Evolutionary conservation across 2,113 vertebrate species (phyloP).

Genomic region (Ictidomys tridecemlineatus): DNA sequence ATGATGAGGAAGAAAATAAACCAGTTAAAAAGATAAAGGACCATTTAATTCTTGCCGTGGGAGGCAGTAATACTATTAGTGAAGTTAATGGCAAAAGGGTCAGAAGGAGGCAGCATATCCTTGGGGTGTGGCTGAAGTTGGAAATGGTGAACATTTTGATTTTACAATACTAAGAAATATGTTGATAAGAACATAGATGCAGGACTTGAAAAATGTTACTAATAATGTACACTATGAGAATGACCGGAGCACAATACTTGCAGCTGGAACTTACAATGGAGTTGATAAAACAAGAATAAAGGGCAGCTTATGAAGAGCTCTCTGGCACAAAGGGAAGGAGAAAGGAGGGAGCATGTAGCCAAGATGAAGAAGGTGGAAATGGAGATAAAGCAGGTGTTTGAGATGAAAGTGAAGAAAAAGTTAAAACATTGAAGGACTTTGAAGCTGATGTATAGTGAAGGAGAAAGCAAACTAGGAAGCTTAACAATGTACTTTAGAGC

Average conservation of each 20-base stretch:
- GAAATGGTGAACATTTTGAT: conserved; percentile 95
- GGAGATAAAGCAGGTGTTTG: no score
- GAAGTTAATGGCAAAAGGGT: conserved; percentile 97
- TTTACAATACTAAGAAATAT: no score
- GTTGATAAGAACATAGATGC: no score
- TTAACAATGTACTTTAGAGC: conserved; percentile 96
- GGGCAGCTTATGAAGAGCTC: conserved; percentile 94
- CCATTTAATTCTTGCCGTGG: conserved; percentile 96
- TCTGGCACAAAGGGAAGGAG: no score
- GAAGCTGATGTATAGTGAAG: conserved; percentile 89
- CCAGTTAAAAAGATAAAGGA: conserved; percentile 98
- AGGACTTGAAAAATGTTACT: no score
- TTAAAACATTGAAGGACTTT: no score
- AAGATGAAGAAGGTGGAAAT: no score
- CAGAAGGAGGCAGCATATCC: conserved; percentile 97
- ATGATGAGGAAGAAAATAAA: conserved; percentile 98
- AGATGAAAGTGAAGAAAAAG: no score
- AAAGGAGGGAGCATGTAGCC: no score
- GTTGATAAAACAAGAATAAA: neutral
- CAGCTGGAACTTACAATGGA: no score
- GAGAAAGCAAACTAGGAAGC: conserved; percentile 97
- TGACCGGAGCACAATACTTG: no score
- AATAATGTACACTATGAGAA: no score
- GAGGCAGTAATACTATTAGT: conserved; percentile 98
- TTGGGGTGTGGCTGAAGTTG: conserved; percentile 92